Evolutionary conservation across 2,888 invertebrate species (phyloP), one percentile per base, ranked within the genome.

Genomic region (Tolmerus cingulatus): DNA sequence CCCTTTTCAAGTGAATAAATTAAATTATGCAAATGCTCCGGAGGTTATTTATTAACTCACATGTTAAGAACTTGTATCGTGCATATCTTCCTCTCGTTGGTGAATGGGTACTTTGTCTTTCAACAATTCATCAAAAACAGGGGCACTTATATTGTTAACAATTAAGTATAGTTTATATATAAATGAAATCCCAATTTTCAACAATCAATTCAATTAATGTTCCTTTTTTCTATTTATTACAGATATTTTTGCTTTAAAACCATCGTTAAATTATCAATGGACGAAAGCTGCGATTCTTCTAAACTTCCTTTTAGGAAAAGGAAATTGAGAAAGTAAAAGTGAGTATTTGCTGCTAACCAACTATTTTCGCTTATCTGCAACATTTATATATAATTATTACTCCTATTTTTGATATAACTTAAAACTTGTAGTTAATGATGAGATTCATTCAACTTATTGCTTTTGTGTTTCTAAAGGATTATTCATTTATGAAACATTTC

Each of bases 261-360:
- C 66, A 30, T 2, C 74, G n/a, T 43, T 57, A n/a, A 40, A 14
- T 27, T 84, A 78, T 88, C 89, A 88, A 89, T 89, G 89, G 89
- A 88, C 55, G 86, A 88, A 12, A 86, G 51, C 30, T 57, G 23
- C 74, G 87, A 87, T 84, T 88, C 34, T 55, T 37, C 86, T 85
- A 81, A 86, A 55, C 81, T 88, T 88, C 89, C 89, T 88, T 89
- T 87, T 78, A 86, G 88, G 27, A 88, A 89, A 88, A 89, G 89
- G 89, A 89, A 88, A 87, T 74, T 89, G 74, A 89, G 85, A 82
- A 87, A 82, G 84, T 89, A 89, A 89, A 88, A 89, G 89, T 89
- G 79, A 89, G 89, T 89, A 87, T n/a, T 12, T 5, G 43, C 43
- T 46, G 9, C 3, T 37, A 16, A 76, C 4, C 8, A 66, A 27